A percentile compares a stretch with the other conserved stretches of the same genome.
phyloP scores from a whole-genome alignment of 2,888 invertebrate species.

The Drymonia ruficornis region DNA sequence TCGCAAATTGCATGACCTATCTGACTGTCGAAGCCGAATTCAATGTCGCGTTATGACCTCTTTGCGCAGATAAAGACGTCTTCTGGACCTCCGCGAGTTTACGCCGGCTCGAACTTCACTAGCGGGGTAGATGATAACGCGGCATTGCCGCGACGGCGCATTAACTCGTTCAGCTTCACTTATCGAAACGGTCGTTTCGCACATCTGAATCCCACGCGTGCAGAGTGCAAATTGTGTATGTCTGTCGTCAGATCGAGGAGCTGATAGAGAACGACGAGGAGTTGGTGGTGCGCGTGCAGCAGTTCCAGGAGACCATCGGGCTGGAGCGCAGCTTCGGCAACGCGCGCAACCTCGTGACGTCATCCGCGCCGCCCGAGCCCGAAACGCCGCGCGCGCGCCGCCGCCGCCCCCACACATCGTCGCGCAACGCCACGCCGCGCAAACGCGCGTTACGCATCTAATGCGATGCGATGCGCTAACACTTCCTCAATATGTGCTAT shows the following conservation, averaged over 20 bases:
- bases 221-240: not conserved
- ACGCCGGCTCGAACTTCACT: too few relatives aligned
- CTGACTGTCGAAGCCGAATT: too few relatives aligned
- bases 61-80: too few relatives aligned
- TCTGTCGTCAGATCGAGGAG: conserved; percentile 68
- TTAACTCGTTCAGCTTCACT: too few relatives aligned
- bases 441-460: conserved; percentile 56
- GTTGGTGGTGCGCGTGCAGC: conserved; percentile 62
- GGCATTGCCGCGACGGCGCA: too few relatives aligned
- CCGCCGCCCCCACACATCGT: conserved; percentile 18
- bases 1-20: too few relatives aligned
- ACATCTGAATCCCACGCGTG: too few relatives aligned
- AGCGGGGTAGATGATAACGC: too few relatives aligned
- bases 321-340: conserved; percentile 63
- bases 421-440: conserved; percentile 29
- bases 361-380: conserved; percentile 71
- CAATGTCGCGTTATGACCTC: too few relatives aligned
- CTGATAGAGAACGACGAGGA: conserved; percentile 73
- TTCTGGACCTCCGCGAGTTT: too few relatives aligned
- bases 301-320: conserved; percentile 70
- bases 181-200: too few relatives aligned
- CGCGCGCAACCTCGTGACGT: conserved; percentile 71
- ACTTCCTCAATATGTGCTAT: not conserved
- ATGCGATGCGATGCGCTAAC: not conserved
- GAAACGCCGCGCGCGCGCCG: conserved; percentile 61